Evolutionary conservation across 2,888 invertebrate genomes (phyloP).

Genomic region (Melinaea menophilus): DNA sequence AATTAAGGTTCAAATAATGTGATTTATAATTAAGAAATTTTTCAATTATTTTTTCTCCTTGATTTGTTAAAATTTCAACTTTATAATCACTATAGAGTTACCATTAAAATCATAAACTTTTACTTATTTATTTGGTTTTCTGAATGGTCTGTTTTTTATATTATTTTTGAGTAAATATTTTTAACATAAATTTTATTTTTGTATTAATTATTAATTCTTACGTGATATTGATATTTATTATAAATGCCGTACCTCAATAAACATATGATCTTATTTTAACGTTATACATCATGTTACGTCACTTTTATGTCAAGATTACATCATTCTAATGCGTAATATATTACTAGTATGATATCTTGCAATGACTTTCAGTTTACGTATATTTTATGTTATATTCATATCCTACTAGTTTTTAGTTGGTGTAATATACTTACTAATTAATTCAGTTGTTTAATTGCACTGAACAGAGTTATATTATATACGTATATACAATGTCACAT

Average conservation of each 20-base stretch:
- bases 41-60: background rate
- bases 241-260: constrained; percentile 68
- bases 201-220: constrained; percentile 75
- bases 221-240: constrained; percentile 76
- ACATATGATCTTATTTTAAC: constrained; percentile 24
- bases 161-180: constrained; percentile 70
- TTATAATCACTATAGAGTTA: constrained; percentile 42
- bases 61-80: too few species aligned
- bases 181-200: constrained; percentile 76
- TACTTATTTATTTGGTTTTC: constrained; percentile 32
- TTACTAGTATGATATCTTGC: background rate
- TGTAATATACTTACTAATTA: too few species aligned
- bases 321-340: too few species aligned
- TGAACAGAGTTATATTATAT: too few species aligned
- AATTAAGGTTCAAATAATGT: constrained; percentile 34
- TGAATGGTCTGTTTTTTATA: constrained; percentile 59
- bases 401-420: too few species aligned
- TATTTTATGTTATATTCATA: background rate
- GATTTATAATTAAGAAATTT: background rate
- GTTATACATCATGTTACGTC: too few species aligned
- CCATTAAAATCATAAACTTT: constrained; percentile 53
- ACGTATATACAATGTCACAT: too few species aligned
- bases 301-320: too few species aligned
- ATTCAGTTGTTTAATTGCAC: too few species aligned
- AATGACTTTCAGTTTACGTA: too few species aligned